Conservation (phyloP, 2,888 invertebrate species). For the Gandaritis pyraliata region DNA sequence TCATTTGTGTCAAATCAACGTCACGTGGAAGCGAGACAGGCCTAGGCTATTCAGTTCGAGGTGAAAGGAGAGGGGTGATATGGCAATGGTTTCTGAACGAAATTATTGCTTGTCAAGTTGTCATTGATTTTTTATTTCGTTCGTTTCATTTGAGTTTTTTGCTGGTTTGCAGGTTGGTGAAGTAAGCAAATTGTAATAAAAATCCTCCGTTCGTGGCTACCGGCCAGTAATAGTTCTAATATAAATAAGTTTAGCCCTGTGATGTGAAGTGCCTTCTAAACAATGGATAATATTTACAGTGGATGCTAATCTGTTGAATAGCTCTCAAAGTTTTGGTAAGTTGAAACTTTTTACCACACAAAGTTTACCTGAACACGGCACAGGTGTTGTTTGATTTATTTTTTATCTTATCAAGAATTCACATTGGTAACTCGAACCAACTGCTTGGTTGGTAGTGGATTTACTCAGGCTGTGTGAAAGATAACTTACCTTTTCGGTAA, state of each 20-base stretch:
- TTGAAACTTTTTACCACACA: slow-evolving; percentile 36
- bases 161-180: slow-evolving; percentile 41
- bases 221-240: too few relatives aligned
- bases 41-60: slow-evolving; percentile 47
- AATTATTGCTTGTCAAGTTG: slow-evolving; percentile 22
- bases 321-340: slow-evolving; percentile 59
- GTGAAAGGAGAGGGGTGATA: not conserved
- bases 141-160: not conserved
- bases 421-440: slow-evolving; percentile 2
- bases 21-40: slow-evolving; percentile 28
- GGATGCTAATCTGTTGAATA: slow-evolving; percentile 37
- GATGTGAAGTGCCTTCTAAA: slow-evolving; percentile 71
- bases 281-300: slow-evolving; percentile 71
- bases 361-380: slow-evolving; percentile 49
- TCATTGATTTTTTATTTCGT: slow-evolving; percentile 21
- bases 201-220: slow-evolving; percentile 47
- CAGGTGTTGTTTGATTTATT: slow-evolving; percentile 59
- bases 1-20: not conserved
- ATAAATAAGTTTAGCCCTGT: slow-evolving; percentile 49
- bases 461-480: too few relatives aligned
- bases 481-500: too few relatives aligned
- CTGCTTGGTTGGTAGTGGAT: too few relatives aligned
- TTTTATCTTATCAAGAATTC: slow-evolving; percentile 58
- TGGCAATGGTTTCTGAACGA: slow-evolving; percentile 49
- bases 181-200: slow-evolving; percentile 44